Conservation (phyloP, 2,113 vertebrate genomes). For the Sturnus vulgaris region DNA sequence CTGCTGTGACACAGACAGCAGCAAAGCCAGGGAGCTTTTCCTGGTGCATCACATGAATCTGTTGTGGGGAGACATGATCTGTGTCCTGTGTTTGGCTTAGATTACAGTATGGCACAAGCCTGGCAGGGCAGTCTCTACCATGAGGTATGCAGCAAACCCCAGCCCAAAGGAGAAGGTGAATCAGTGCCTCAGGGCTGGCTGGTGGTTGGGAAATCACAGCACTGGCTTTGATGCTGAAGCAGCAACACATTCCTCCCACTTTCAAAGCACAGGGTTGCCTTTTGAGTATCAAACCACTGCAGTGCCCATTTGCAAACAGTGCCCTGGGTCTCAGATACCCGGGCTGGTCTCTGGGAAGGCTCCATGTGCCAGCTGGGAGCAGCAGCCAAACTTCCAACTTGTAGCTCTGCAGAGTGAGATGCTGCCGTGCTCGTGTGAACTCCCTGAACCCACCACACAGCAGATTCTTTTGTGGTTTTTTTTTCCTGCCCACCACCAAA, state of each 20-base stretch:
- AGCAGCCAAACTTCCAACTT: not conserved
- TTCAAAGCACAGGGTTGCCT: not conserved
- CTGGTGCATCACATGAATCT: not conserved
- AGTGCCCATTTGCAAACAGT: not conserved
- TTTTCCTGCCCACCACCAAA: not conserved
- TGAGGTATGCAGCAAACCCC: not conserved
- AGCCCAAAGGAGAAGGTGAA: not conserved
- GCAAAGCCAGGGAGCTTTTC: not conserved
- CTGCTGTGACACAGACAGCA: not conserved
- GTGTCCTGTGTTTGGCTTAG: not conserved
- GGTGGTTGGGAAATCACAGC: not conserved
- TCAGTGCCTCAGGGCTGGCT: not conserved
- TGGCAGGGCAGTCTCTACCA: not conserved
- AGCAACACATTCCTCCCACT: not conserved
- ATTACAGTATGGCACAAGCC: not conserved
- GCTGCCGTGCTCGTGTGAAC: not conserved
- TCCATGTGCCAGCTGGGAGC: not conserved
- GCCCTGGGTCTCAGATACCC: not conserved
- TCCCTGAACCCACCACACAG: not conserved
- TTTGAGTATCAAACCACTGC: not conserved
- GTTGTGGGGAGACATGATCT: fast-evolving
- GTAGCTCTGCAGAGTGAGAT: not conserved
- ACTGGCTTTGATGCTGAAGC: not conserved
- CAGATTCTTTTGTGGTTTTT: not conserved
- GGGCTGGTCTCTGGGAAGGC: not conserved